Evolutionary conservation across 1,140 invertebrate genomes (phyloP), one percentile per base, ranked within the genome.

Genomic region (Drosophila bipectinata): DNA sequence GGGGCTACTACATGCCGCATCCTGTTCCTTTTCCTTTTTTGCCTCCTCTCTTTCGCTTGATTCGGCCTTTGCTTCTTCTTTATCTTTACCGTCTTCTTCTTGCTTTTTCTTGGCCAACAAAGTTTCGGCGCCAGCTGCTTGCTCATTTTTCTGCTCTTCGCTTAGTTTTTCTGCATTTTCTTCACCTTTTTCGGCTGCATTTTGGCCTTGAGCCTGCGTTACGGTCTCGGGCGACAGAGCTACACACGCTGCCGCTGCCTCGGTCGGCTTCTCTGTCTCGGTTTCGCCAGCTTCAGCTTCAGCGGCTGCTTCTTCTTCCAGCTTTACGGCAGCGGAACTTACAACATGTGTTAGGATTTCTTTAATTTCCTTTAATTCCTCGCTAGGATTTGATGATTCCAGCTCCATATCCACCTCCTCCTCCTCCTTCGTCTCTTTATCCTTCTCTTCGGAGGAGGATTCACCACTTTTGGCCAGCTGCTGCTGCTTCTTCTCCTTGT

Each of bases 401-500:
- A n/a, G 49, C 39, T 48, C 24, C 34, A 21, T 14, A 47, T 34
- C 39, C 10, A 10, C 10, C 14, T 52, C 41, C 26, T 10, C 3
- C 10, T 12, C 10, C 55, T 66, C 73, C 69, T 9, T 15, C 6
- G 28, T 44, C 41, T 44, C n/a, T n/a, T 44, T 44, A 5, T 44
- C 41, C 41, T 14, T 15, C 24, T 58, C 52, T 21, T 51, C 45
- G 18, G 18, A 18, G 18, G 18, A 18, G 18, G 18, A 18, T 18
- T 18, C 18, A 18, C 18, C 18, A 18, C 18, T 18, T 12, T 9
- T 10, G 44, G 12, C 41, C 21, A 10, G 41, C 5, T 37, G 10
- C 49, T 21, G 34, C 55, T 72, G 60, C 48, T 90, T 90, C 37
- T 85, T 88, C 12, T 91, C 88, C 48, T 91, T 91, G 67, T 91